phyloP scores from a whole-genome alignment of 2,888 invertebrate genomes.

The Monochamus alternatus region DNA sequence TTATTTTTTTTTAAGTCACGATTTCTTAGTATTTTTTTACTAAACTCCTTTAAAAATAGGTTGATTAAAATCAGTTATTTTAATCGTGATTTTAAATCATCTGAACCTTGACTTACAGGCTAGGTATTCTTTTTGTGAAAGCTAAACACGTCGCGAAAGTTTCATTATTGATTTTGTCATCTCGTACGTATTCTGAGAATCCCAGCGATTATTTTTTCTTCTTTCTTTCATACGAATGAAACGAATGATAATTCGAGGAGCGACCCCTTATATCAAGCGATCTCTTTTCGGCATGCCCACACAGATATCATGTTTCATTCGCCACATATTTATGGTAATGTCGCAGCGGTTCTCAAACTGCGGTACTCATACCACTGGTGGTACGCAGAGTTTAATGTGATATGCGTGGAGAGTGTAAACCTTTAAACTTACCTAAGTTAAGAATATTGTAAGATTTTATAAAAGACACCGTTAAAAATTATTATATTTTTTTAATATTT shows the following conservation, averaged over 20 bases:
- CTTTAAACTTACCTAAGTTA: too few relatives aligned
- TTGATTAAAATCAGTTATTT: too few relatives aligned
- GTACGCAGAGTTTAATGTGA: too few relatives aligned
- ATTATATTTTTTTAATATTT: too few relatives aligned
- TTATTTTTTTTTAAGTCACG: too few relatives aligned
- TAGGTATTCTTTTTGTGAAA: slow-evolving; percentile 41
- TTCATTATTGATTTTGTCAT: slow-evolving; percentile 21
- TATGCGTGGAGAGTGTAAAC: too few relatives aligned
- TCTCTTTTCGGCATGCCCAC: slow-evolving; percentile 8
- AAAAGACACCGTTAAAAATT: too few relatives aligned
- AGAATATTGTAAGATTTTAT: too few relatives aligned
- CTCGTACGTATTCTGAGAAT: slow-evolving; percentile 27
- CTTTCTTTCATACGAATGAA: slow-evolving; percentile 10
- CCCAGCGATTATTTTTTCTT: slow-evolving; percentile 19
- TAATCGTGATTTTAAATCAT: slow-evolving; percentile 29
- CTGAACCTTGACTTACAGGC: too few relatives aligned
- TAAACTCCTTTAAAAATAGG: too few relatives aligned
- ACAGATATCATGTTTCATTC: slow-evolving; percentile 6
- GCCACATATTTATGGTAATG: background rate
- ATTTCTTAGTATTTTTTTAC: too few relatives aligned
- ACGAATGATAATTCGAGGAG: slow-evolving; percentile 20
- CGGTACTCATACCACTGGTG: too few relatives aligned
- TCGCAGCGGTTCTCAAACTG: background rate
- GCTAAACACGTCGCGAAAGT: slow-evolving; percentile 44
- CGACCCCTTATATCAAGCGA: slow-evolving; percentile 20